Evolutionary conservation across 2,113 vertebrate species (phyloP).

Genomic region (Ancistrus triradiatus): DNA sequence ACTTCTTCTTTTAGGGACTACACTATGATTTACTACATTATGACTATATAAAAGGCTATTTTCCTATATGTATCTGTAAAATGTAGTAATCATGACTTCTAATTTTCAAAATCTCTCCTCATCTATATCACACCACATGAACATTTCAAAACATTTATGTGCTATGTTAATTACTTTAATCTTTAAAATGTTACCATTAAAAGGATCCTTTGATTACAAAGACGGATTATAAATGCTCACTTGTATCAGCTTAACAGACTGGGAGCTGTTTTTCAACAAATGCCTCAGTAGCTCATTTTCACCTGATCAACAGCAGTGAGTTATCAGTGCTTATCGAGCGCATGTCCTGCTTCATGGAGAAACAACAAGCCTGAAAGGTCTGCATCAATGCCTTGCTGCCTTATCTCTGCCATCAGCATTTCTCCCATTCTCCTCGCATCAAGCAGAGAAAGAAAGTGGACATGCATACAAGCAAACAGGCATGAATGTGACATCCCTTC

Average conservation of each 20-base stretch:
- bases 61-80: too few species aligned
- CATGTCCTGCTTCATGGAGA: constrained; percentile 11
- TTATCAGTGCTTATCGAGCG: constrained; percentile 26
- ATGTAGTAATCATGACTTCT: too few species aligned
- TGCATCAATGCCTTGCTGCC: constrained; percentile 9
- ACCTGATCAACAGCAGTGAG: constrained; percentile 29
- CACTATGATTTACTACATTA: too few species aligned
- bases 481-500: constrained; percentile 1
- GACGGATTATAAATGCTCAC: too few species aligned
- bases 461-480: neutral
- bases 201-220: too few species aligned
- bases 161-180: too few species aligned
- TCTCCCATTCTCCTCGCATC: neutral
- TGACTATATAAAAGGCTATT: too few species aligned
- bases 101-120: too few species aligned
- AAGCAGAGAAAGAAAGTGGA: neutral
- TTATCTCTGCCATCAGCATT: constrained; percentile 15
- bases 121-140: too few species aligned
- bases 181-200: too few species aligned
- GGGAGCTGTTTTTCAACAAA: constrained; percentile 8
- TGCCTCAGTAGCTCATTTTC: constrained; percentile 30
- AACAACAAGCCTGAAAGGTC: constrained; percentile 1
- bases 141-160: too few species aligned
- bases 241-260: neutral
- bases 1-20: too few species aligned